These are phyloP conservation scores for Drosophila pandora DNA, from an alignment of 1,140 invertebrate genomes.

Conservation along the genomic window DNA sequence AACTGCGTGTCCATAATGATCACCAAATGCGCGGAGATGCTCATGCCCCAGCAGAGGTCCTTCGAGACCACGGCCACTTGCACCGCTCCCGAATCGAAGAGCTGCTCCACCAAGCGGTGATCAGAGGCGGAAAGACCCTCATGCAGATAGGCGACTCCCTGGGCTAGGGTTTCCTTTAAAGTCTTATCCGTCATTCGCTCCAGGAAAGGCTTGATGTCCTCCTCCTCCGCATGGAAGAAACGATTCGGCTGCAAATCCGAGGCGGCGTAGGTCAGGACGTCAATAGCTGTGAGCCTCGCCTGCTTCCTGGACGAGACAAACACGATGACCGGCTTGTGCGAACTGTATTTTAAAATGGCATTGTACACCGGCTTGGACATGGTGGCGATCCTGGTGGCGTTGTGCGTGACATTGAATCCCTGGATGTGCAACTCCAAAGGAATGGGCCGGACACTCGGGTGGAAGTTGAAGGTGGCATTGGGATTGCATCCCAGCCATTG, in stretches of 20 bases:
- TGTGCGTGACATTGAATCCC: constrained; percentile 99
- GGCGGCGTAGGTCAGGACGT: constrained; percentile 96
- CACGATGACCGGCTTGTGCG: constrained; percentile 95
- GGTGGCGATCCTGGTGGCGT: constrained; percentile 96
- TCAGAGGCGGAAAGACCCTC: constrained; percentile 95
- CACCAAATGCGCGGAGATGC: constrained; percentile 94
- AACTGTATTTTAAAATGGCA: constrained; percentile 94
- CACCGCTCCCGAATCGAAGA: constrained; percentile 96
- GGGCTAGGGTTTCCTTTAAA: constrained; percentile 92
- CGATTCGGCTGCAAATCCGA: constrained; percentile 93
- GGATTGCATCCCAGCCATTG: constrained; percentile 98
- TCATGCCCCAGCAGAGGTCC: constrained; percentile 96
- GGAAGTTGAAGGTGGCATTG: constrained; percentile 98
- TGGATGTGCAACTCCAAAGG: constrained; percentile 98
- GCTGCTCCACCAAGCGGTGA: constrained; percentile 94
- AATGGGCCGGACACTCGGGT: constrained; percentile 97
- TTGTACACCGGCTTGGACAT: constrained; percentile 99
- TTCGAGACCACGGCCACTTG: constrained; percentile 96
- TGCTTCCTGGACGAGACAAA: constrained; percentile 98
- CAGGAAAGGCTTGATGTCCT: constrained; percentile 94
- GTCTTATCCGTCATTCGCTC: constrained; percentile 95
- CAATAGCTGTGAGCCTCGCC: constrained; percentile 96
- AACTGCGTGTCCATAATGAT: constrained; percentile 99
- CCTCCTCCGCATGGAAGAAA: constrained; percentile 95
- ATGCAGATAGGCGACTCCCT: constrained; percentile 98